Base-by-base conservation (phyloP, 2,113 vertebrate species). In the Pongo pygmaeus region DNA sequence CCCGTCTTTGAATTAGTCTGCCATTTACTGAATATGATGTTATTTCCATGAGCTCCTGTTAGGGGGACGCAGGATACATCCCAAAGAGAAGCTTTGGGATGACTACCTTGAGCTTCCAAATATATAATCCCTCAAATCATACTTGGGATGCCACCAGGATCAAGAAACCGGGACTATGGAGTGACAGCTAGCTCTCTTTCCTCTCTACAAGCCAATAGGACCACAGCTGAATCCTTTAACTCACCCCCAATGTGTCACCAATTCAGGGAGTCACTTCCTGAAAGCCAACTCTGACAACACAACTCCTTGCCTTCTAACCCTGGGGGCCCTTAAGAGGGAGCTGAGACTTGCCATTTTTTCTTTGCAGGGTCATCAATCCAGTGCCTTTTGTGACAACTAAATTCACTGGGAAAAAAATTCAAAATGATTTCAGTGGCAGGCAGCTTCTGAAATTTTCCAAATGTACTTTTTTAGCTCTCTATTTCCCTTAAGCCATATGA, bases 401-500 rank as follows among this genome's bases (percentile, higher is more conserved):
- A 97, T 96, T 94, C 83, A 95, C 85, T 67, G 91, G 81, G 55
- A 64, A 84, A 78, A 95, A 85, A 69, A 75, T 59, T 78, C 52
- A 90, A 95, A 97, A 96, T 87, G 88, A 96, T 97, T 96, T 96
- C 91, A 89, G 91, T 35, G 43, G 83, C 96, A 97, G 87, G 72
- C 94, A 98, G 96, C 83, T 93, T 96, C 97, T 97, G 97, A 97
- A 97, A 96, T 88, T 97, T 93, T 96, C 95, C 95, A 85, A 92
- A 93, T 87, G 75, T 84, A 84, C 85, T 89, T 96, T 98, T 97
- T 97, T 96, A 97, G 97, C 97, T 98, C 97, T 96, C 95, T 96
- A 96, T 97, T 98, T 92, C 95, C 98, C 98, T 97, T 92, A 97
- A 98, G 87, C 98, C 98, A 97, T 95, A 93, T 98, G 97, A 96